Percentiles rank a stretch among this genome's conserved stretches.
These are phyloP conservation scores for Palythoa caribaeorum DNA, from an alignment of 92 coral and sea anemone genomes.

Conservation along the genomic window DNA sequence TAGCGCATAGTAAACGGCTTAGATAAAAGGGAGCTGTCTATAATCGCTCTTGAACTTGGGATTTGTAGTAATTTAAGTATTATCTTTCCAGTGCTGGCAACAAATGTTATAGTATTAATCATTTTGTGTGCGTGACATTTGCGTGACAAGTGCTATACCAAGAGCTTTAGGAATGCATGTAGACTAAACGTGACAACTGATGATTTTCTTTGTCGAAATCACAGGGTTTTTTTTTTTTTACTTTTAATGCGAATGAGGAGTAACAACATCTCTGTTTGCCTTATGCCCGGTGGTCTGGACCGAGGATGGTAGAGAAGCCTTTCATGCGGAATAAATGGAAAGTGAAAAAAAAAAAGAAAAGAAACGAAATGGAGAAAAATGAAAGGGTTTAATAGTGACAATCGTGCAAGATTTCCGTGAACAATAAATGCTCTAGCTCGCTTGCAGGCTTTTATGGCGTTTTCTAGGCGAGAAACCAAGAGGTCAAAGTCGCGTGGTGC, in stretches of 20 bases:
- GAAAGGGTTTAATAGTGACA: slow-evolving; percentile 3
- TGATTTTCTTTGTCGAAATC: slow-evolving; percentile 1
- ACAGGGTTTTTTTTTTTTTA: slow-evolving; percentile 11
- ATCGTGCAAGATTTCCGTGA: neutral
- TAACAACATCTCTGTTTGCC: slow-evolving; percentile 4
- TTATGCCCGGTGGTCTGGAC: slow-evolving; percentile 3
- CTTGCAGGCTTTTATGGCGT: slow-evolving; percentile 5
- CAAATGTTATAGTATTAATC: slow-evolving; percentile 40
- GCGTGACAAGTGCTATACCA: slow-evolving; percentile 47
- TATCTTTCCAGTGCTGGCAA: slow-evolving; percentile 46
- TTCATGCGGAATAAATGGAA: slow-evolving; percentile 3
- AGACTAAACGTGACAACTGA: slow-evolving; percentile 42
- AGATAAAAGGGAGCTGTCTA: slow-evolving; percentile 47
- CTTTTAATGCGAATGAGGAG: slow-evolving; percentile 11
- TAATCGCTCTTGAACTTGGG: slow-evolving; percentile 47
- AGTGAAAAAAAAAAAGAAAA: neutral
- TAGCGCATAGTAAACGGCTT: slow-evolving; percentile 46
- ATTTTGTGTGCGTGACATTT: slow-evolving; percentile 44
- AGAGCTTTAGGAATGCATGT: slow-evolving; percentile 41
- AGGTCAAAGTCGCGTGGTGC: slow-evolving; percentile 1
- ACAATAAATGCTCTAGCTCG: slow-evolving; percentile 4
- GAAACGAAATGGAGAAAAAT: neutral
- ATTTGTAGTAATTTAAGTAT: slow-evolving; percentile 40
- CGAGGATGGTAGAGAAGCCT: slow-evolving; percentile 1
- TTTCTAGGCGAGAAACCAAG: neutral